Evolutionary conservation across 2,888 invertebrate genomes (phyloP).

Genomic region (Dendrolimus pini): DNA sequence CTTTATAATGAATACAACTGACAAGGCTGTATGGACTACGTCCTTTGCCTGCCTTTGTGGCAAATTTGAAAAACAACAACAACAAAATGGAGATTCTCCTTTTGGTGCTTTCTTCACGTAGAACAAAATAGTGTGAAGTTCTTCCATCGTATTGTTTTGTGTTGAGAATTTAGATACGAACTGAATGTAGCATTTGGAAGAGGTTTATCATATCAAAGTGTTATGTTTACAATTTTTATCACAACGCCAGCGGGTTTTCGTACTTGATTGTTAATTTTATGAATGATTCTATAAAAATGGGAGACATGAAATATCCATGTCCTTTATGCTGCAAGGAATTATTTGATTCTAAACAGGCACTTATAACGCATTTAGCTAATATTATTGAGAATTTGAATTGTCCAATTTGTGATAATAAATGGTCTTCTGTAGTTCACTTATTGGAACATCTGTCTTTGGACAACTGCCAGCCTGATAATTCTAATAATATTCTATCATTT

Average conservation of each 20-base stretch:
- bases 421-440: slow-evolving; percentile 69
- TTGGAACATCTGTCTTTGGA: slow-evolving; percentile 74
- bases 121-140: slow-evolving; percentile 66
- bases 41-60: no score
- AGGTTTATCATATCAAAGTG: slow-evolving; percentile 10
- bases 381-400: slow-evolving; percentile 71
- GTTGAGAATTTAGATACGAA: slow-evolving; percentile 56
- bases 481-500: slow-evolving; percentile 3
- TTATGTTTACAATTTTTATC: not conserved
- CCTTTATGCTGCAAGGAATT: slow-evolving; percentile 81
- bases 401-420: slow-evolving; percentile 75
- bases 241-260: not conserved
- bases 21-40: no score
- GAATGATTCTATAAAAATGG: slow-evolving; percentile 53
- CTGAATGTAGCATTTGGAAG: slow-evolving; percentile 42
- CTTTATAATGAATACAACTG: no score
- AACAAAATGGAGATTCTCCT: slow-evolving; percentile 20
- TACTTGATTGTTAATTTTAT: not conserved
- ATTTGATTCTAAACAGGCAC: slow-evolving; percentile 75
- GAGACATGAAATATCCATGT: slow-evolving; percentile 67
- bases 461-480: slow-evolving; percentile 28
- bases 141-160: slow-evolving; percentile 49
- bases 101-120: slow-evolving; percentile 49
- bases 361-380: slow-evolving; percentile 71
- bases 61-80: no score